Percentiles rank a stretch among this genome's conserved stretches.
These are phyloP conservation scores for Ophthalmolycus amberensis DNA, from an alignment of 2,113 vertebrate genomes.

Conservation along the genomic window DNA sequence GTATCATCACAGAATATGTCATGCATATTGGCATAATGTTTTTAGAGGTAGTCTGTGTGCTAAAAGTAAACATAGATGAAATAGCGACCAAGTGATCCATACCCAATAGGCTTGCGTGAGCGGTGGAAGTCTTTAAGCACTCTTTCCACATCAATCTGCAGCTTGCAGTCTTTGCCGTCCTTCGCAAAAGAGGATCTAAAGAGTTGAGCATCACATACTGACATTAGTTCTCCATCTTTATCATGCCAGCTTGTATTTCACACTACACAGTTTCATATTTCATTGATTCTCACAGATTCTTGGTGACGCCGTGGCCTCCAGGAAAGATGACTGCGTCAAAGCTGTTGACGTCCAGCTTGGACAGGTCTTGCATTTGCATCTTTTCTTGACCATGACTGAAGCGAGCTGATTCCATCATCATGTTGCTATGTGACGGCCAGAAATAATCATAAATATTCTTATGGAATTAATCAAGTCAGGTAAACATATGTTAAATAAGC, in stretches of 20 bases:
- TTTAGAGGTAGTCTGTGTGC: not conserved
- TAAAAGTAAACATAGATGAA: not conserved
- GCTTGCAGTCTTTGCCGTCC: slow-evolving; percentile 83
- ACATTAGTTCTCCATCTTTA: not conserved
- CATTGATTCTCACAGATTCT: slow-evolving; percentile 79
- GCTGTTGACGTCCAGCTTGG: slow-evolving; percentile 78
- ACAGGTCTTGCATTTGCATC: slow-evolving; percentile 81
- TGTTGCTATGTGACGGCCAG: slow-evolving; percentile 71
- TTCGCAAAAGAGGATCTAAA: slow-evolving; percentile 79
- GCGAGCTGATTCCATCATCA: slow-evolving; percentile 80
- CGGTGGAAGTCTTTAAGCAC: slow-evolving; percentile 83
- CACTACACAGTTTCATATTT: not conserved
- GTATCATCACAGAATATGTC: not conserved
- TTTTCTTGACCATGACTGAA: slow-evolving; percentile 79
- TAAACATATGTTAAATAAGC: not conserved
- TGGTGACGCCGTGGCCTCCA: slow-evolving; percentile 80
- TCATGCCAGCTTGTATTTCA: not conserved
- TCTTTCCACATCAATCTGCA: slow-evolving; percentile 77
- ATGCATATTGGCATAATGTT: not conserved
- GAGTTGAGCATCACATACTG: not conserved
- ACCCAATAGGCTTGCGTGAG: slow-evolving; percentile 83
- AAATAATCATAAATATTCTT: slow-evolving; percentile 52
- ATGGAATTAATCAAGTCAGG: slow-evolving; percentile 37
- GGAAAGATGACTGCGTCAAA: slow-evolving; percentile 83
- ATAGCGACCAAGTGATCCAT: slow-evolving; percentile 29